Conservation (phyloP, 2,113 vertebrate genomes). For the Verasper variegatus region DNA sequence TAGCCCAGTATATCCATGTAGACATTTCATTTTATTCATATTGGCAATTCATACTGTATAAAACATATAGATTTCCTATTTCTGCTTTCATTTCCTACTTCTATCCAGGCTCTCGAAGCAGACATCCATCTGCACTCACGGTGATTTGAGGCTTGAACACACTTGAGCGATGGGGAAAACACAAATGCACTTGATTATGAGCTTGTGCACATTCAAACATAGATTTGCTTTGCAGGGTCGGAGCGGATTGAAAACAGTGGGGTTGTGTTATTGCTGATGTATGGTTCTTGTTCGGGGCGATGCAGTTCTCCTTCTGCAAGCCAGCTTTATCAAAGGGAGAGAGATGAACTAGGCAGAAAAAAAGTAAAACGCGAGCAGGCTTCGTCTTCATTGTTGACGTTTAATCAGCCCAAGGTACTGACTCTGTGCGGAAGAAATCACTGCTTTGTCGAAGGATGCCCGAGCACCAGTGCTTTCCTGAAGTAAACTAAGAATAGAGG, state of each 20-base stretch:
- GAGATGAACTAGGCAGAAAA: constrained; percentile 55
- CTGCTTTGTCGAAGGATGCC: constrained; percentile 78
- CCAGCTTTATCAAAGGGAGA: constrained; percentile 66
- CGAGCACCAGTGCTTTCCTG: constrained; percentile 53
- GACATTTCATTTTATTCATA: constrained; percentile 32
- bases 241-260: constrained; percentile 65
- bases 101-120: constrained; percentile 57
- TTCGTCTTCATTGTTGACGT: constrained; percentile 80
- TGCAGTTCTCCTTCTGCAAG: constrained; percentile 52
- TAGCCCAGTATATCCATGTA: constrained; percentile 25
- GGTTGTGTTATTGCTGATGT: constrained; percentile 77
- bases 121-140: constrained; percentile 56
- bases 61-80: constrained; percentile 68
- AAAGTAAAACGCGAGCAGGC: constrained; percentile 65
- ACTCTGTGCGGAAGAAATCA: constrained; percentile 79
- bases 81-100: constrained; percentile 63
- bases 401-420: constrained; percentile 83
- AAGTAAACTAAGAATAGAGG: constrained; percentile 45
- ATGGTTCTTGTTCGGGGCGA: constrained; percentile 65
- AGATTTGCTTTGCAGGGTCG: constrained; percentile 47
- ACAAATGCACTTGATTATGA: constrained; percentile 8
- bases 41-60: constrained; percentile 58
- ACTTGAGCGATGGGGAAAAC: constrained; percentile 52
- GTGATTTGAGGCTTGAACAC: constrained; percentile 42
- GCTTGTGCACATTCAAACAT: constrained; percentile 22